Percentiles rank a stretch among this genome's conserved stretches.
These are phyloP conservation scores for Callyntrura guangdongensis DNA, from an alignment of 2,888 invertebrate genomes.

Conservation along the genomic window DNA sequence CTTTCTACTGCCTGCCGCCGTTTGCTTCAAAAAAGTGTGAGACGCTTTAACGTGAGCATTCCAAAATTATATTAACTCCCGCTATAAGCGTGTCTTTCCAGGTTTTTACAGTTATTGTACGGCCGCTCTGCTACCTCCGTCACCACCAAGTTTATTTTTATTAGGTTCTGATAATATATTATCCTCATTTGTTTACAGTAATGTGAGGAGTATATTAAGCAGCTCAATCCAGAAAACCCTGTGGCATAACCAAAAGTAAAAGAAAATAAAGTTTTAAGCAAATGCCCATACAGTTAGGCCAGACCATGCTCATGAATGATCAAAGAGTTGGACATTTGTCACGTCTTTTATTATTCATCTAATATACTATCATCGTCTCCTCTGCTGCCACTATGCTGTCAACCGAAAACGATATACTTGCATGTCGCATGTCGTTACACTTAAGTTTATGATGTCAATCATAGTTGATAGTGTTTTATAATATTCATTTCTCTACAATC, in stretches of 20 bases:
- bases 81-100: constrained; percentile 52
- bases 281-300: not conserved
- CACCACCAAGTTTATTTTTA: constrained; percentile 23
- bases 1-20: not conserved
- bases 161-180: constrained; percentile 50
- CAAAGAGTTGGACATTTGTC: constrained; percentile 62
- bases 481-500: no score
- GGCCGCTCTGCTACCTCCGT: no score
- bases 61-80: constrained; percentile 44
- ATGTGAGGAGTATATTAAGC: not conserved
- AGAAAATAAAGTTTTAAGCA: constrained; percentile 43
- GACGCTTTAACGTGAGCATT: constrained; percentile 21
- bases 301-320: constrained; percentile 27
- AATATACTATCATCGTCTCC: not conserved
- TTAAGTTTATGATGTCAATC: no score
- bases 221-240: constrained; percentile 40
- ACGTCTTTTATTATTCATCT: constrained; percentile 29
- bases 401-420: no score
- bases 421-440: not conserved
- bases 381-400: no score
- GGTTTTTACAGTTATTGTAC: constrained; percentile 53
- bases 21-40: constrained; percentile 10
- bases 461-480: no score
- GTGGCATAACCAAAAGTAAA: constrained; percentile 35
- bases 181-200: constrained; percentile 15